Evolutionary conservation across 2,797 vertebrate genomes (phyloP).

Genomic region (Hipposideros larvatus): DNA sequence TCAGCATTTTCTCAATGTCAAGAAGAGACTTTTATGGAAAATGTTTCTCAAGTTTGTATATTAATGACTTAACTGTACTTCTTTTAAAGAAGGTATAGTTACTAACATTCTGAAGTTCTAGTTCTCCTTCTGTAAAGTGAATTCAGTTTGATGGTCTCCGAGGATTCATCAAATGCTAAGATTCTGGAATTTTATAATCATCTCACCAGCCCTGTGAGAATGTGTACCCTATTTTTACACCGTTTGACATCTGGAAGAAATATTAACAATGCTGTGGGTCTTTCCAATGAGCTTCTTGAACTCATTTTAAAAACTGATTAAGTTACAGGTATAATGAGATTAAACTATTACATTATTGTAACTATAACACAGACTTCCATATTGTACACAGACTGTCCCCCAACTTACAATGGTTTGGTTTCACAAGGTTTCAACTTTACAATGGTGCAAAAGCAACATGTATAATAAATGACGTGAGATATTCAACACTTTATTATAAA

Average conservation of each 20-base stretch:
- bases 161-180: not conserved
- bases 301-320: not conserved
- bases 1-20: conserved; percentile 6
- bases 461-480: not conserved
- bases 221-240: not conserved
- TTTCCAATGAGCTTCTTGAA: not conserved
- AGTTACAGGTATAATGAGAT: not conserved
- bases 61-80: not conserved
- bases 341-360: not conserved
- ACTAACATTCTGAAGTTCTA: not conserved
- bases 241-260: not conserved
- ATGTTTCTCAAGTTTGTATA: not conserved
- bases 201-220: not conserved
- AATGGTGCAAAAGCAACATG: not conserved
- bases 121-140: not conserved
- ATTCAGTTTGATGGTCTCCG: not conserved
- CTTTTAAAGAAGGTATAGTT: not conserved
- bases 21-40: not conserved
- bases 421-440: not conserved
- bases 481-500: not conserved
- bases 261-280: not conserved
- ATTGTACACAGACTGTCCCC: not conserved
- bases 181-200: not conserved
- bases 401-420: not conserved
- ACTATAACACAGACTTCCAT: not conserved